These are phyloP conservation scores for Pseudomyrmex concolor DNA, from an alignment of 1,140 invertebrate species.

Conservation along the genomic window DNA sequence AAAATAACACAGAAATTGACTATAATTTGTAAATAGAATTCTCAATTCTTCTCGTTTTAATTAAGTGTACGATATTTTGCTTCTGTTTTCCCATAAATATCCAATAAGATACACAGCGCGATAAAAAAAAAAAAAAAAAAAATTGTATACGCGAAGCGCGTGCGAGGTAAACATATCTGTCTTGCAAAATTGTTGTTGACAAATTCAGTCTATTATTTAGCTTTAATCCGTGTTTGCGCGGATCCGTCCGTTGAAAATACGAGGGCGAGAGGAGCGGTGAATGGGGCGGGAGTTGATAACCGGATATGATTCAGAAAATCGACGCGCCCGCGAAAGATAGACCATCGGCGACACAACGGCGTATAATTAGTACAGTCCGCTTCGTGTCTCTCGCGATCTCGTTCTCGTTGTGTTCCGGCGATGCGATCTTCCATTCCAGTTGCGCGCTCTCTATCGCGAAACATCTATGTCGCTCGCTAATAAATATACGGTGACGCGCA, in stretches of 20 bases:
- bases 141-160: too few relatives aligned
- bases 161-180: too few relatives aligned
- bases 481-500: slow-evolving; percentile 56
- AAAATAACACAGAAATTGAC: neutral
- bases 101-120: too few relatives aligned
- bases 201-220: slow-evolving; percentile 12
- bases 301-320: slow-evolving; percentile 6
- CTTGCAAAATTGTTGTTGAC: neutral
- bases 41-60: neutral
- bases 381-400: slow-evolving; percentile 14
- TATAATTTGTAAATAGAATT: neutral
- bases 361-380: slow-evolving; percentile 44
- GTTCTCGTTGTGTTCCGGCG: slow-evolving; percentile 20
- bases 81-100: too few relatives aligned
- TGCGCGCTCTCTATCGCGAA: slow-evolving; percentile 39
- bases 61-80: too few relatives aligned
- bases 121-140: too few relatives aligned
- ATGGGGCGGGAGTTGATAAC: neutral
- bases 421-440: slow-evolving; percentile 45
- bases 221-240: neutral
- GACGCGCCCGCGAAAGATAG: neutral
- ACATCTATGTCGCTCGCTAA: slow-evolving; percentile 57
- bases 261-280: neutral
- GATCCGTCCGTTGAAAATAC: neutral
- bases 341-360: neutral